These are phyloP conservation scores for Operophtera brumata DNA, from an alignment of 2,888 invertebrate genomes.

Conservation along the genomic window DNA sequence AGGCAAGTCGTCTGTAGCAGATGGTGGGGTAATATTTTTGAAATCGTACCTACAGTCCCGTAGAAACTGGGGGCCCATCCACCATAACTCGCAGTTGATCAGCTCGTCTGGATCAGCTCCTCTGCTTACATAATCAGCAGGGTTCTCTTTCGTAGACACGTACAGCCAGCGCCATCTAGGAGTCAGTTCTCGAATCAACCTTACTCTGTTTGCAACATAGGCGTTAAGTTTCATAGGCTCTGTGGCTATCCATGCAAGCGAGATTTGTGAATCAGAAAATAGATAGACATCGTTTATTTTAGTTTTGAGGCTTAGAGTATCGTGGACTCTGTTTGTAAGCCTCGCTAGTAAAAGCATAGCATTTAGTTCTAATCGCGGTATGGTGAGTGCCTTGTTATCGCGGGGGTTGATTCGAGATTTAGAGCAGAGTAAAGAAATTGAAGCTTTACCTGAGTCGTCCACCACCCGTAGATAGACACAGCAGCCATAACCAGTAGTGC, in stretches of 20 bases:
- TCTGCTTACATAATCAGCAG: conserved; percentile 19
- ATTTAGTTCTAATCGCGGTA: conserved; percentile 28
- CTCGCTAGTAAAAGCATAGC: conserved; percentile 24
- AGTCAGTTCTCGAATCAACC: conserved; percentile 4
- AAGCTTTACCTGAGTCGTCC: conserved; percentile 14
- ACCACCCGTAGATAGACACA: conserved; percentile 23
- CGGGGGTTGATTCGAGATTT: conserved; percentile 7
- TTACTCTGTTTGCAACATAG: conserved; percentile 27
- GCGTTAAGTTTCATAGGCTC: conserved; percentile 10
- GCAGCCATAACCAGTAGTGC: conserved; percentile 14
- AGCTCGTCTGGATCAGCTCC: conserved; percentile 17
- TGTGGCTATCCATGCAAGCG: conserved; percentile 22
- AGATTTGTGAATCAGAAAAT: conserved; percentile 23
- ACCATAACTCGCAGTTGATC: background rate
- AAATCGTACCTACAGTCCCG: background rate
- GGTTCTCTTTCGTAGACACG: conserved; percentile 18
- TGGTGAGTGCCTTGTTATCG: conserved; percentile 15
- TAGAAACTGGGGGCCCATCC: conserved; percentile 1
- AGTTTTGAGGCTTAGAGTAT: conserved; percentile 7
- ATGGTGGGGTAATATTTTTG: background rate
- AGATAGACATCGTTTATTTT: conserved; percentile 1
- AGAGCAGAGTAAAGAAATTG: conserved; percentile 4
- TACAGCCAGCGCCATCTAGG: conserved; percentile 19
- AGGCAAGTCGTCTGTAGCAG: background rate
- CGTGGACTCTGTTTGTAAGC: conserved; percentile 13